Conservation (phyloP, 1,140 invertebrate genomes). For the Metaphire vulgaris region DNA sequence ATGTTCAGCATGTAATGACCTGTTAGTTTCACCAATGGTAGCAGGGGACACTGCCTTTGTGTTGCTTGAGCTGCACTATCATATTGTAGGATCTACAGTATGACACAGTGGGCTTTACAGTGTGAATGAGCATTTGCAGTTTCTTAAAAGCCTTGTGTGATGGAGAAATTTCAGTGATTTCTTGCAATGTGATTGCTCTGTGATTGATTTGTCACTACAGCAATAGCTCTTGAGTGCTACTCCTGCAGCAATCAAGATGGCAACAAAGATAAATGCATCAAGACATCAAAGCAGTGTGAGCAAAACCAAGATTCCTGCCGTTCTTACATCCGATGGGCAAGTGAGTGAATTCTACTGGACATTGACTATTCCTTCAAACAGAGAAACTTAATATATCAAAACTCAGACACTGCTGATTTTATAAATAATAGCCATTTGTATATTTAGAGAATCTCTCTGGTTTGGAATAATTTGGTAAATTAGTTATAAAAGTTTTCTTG, state of each 20-base stretch:
- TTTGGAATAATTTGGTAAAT: too few species aligned
- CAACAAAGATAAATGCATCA: slow-evolving; percentile 86
- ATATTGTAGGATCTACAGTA: too few species aligned
- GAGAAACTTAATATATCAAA: too few species aligned
- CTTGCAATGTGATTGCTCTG: background rate
- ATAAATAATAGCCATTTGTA: background rate
- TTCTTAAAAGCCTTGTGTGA: background rate
- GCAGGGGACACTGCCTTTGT: background rate
- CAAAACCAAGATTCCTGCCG: slow-evolving; percentile 74
- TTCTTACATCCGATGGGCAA: slow-evolving; percentile 41
- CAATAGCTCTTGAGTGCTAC: slow-evolving; percentile 73
- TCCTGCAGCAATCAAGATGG: slow-evolving; percentile 86
- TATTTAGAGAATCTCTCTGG: too few species aligned
- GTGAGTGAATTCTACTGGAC: slow-evolving; percentile 35
- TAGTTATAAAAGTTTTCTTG: too few species aligned
- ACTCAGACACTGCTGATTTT: background rate
- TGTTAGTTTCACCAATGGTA: too few species aligned
- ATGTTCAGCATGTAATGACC: too few species aligned
- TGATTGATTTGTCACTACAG: slow-evolving; percentile 35
- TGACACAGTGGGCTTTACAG: background rate
- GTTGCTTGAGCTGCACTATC: too few species aligned
- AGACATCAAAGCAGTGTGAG: slow-evolving; percentile 83
- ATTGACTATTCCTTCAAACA: too few species aligned
- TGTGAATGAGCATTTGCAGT: background rate
- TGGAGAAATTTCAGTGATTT: background rate